Percentiles rank a stretch among this genome's conserved stretches.
Conservation (phyloP, 2,888 invertebrate species). For the Listrodromus nycthemerus region DNA sequence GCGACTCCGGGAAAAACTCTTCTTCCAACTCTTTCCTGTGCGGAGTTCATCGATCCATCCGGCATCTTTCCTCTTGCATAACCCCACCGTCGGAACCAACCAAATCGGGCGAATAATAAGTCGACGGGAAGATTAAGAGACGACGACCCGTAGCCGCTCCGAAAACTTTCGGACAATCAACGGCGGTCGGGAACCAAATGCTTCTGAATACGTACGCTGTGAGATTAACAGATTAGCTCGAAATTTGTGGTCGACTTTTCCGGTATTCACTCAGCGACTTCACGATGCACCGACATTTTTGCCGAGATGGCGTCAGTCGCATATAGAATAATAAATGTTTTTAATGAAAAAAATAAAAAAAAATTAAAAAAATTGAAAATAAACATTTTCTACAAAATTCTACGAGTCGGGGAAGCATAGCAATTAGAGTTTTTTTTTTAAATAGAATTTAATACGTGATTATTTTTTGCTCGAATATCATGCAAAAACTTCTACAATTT, state of each 20-base stretch:
- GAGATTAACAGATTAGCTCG: not conserved
- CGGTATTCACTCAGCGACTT: not conserved
- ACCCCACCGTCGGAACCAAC: slow-evolving; percentile 3
- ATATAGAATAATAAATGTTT: not conserved
- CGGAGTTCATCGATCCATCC: slow-evolving; percentile 74
- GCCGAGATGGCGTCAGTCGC: not conserved
- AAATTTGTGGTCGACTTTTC: slow-evolving; percentile 14
- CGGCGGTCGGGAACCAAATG: not conserved
- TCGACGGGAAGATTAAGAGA: not conserved
- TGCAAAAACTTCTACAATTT: no score
- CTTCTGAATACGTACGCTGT: not conserved
- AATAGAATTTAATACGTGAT: not conserved
- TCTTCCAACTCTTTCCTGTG: slow-evolving; percentile 21
- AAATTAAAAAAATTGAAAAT: not conserved
- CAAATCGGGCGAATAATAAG: not conserved
- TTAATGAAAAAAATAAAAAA: slow-evolving; percentile 4
- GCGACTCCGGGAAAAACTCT: slow-evolving; percentile 15
- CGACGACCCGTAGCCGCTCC: not conserved
- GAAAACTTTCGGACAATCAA: not conserved
- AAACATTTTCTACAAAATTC: not conserved
- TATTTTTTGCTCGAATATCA: not conserved
- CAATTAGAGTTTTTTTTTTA: no score
- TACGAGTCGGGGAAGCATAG: no score
- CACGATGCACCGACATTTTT: not conserved
- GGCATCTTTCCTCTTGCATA: slow-evolving; percentile 45